A percentile compares a stretch with the other conserved stretches of the same genome.
phyloP scores from a whole-genome alignment of 2,113 vertebrate species.

The Nestor notabilis region DNA sequence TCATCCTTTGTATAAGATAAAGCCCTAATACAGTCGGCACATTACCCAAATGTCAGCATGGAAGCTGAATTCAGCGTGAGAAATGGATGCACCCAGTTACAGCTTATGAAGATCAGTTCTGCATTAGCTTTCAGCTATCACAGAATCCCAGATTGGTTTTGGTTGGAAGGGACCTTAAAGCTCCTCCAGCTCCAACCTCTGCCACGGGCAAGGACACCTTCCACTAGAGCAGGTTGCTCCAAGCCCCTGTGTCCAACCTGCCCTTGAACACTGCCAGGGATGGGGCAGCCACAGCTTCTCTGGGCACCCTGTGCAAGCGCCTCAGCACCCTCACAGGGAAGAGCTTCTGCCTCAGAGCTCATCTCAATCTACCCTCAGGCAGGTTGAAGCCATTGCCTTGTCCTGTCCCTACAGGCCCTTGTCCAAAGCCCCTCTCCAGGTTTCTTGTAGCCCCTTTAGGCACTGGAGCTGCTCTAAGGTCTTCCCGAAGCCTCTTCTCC shows the following conservation, averaged over 20 bases:
- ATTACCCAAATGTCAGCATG: background rate
- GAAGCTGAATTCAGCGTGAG: background rate
- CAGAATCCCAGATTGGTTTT: background rate
- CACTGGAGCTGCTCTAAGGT: too few relatives aligned
- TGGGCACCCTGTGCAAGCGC: too few relatives aligned
- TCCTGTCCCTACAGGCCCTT: too few relatives aligned
- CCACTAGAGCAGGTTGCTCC: background rate
- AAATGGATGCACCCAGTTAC: background rate
- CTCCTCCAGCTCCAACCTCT: background rate
- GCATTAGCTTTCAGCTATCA: background rate
- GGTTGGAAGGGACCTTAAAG: background rate
- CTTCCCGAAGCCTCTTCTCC: too few relatives aligned
- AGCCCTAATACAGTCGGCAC: background rate
- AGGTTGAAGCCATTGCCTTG: too few relatives aligned
- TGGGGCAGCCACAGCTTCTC: too few relatives aligned
- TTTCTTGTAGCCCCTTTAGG: too few relatives aligned
- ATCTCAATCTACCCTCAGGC: too few relatives aligned
- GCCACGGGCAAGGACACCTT: background rate
- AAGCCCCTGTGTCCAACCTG: background rate
- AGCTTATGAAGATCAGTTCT: background rate
- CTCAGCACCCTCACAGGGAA: too few relatives aligned
- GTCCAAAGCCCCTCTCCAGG: too few relatives aligned
- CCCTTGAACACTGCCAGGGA: background rate
- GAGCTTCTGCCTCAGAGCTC: too few relatives aligned
- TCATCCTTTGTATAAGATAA: background rate